Conservation (phyloP, 2,888 invertebrate species). For the Peribatodes rhomboidaria region DNA sequence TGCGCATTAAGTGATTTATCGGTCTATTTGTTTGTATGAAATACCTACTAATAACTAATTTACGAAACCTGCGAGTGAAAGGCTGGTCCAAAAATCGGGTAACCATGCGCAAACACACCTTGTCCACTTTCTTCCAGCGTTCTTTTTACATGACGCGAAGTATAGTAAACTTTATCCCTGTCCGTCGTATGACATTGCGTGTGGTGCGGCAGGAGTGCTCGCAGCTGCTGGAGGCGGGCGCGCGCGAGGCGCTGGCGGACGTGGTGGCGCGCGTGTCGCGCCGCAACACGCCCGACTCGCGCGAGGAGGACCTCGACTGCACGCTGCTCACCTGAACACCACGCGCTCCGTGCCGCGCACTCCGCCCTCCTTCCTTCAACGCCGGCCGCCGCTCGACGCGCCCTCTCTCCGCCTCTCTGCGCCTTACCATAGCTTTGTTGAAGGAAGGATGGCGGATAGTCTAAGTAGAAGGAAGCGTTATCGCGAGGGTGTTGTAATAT, state of each 20-base stretch:
- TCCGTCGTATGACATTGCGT: not conserved
- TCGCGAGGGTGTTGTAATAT: constrained; percentile 6
- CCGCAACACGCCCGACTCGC: constrained; percentile 92
- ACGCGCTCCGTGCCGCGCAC: not conserved
- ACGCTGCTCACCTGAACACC: constrained; percentile 92
- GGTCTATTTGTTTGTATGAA: no score
- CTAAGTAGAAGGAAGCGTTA: constrained; percentile 5
- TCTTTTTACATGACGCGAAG: no score
- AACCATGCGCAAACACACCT: no score
- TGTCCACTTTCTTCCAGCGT: no score
- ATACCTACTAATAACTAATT: no score
- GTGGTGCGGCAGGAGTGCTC: constrained; percentile 88
- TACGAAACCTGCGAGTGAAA: no score
- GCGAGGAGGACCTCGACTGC: constrained; percentile 97
- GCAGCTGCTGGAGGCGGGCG: constrained; percentile 93
- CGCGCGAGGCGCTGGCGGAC: constrained; percentile 95
- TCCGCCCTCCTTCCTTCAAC: not conserved
- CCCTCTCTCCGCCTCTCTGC: not conserved
- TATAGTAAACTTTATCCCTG: no score
- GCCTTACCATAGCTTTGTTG: not conserved
- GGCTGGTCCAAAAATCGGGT: no score
- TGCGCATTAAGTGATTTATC: no score
- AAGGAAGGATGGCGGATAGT: not conserved
- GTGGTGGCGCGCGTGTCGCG: constrained; percentile 95
- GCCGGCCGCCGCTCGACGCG: not conserved